Conservation (phyloP, 1,140 invertebrate genomes). For the Lepidurus couesii region DNA sequence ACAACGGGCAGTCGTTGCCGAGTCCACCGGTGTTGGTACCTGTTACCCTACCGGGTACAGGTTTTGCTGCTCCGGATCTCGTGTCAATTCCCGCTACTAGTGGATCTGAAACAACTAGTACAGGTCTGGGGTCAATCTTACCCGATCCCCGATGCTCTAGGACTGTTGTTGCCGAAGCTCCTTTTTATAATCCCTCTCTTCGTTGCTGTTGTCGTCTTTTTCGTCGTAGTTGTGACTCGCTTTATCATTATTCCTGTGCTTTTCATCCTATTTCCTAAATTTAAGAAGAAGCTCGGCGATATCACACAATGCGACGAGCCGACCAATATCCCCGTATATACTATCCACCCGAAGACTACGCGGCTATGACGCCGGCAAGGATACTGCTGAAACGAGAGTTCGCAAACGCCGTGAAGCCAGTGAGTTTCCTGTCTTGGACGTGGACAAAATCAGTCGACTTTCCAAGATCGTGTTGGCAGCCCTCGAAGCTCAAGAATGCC, state of each 20-base stretch:
- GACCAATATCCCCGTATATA: background rate
- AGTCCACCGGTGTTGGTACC: background rate
- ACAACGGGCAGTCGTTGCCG: background rate
- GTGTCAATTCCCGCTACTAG: background rate
- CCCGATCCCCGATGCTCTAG: background rate
- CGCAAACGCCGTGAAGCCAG: slow-evolving; percentile 1
- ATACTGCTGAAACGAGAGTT: background rate
- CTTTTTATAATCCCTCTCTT: background rate
- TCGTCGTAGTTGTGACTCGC: background rate
- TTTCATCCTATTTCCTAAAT: background rate
- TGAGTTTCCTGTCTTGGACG: background rate
- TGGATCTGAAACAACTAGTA: background rate
- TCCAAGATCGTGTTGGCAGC: background rate
- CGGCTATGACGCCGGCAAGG: background rate
- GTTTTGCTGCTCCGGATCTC: background rate
- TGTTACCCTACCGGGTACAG: background rate
- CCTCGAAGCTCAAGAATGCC: background rate
- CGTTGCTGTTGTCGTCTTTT: background rate
- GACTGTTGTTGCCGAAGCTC: background rate
- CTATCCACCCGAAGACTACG: background rate
- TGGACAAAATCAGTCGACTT: background rate
- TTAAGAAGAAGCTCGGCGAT: background rate
- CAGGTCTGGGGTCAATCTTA: background rate
- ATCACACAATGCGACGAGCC: background rate
- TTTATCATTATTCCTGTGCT: background rate